Percentiles rank a stretch among this genome's conserved stretches.
These are phyloP conservation scores for Drosophila truncata DNA, from an alignment of 1,140 invertebrate genomes.

Conservation along the genomic window DNA sequence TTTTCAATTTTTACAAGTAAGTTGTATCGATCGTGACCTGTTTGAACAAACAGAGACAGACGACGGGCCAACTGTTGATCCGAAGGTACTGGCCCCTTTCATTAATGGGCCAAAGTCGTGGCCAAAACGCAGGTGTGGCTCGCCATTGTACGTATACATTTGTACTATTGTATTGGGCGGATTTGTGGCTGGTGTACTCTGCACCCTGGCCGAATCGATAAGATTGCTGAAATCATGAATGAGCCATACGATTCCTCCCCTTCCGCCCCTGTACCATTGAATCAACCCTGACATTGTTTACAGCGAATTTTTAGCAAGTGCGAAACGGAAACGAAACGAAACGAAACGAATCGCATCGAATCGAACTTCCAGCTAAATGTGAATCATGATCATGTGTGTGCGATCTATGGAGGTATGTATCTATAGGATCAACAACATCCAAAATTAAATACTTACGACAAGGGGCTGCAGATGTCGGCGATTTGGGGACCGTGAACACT, in stretches of 20 bases:
- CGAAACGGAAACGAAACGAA: constrained; percentile 62
- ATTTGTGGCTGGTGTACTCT: constrained; percentile 58
- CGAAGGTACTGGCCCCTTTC: constrained; percentile 54
- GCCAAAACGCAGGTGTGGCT: constrained; percentile 48
- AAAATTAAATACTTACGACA: constrained; percentile 76
- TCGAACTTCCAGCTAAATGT: constrained; percentile 59
- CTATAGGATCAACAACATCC: constrained; percentile 12
- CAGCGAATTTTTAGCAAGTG: constrained; percentile 52
- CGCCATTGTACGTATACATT: constrained; percentile 1
- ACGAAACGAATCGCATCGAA: constrained; percentile 4
- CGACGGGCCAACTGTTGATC: constrained; percentile 29
- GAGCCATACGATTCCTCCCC: constrained; percentile 29
- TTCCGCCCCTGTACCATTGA: background rate
- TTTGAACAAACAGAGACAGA: constrained; percentile 29
- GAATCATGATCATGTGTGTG: constrained; percentile 56
- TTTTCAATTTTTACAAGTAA: background rate
- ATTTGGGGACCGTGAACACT: constrained; percentile 85
- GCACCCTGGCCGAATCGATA: constrained; percentile 54
- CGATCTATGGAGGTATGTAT: constrained; percentile 36
- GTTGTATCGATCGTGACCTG: constrained; percentile 13
- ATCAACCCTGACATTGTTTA: constrained; percentile 74
- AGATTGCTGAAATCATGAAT: constrained; percentile 78
- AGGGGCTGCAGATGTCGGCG: constrained; percentile 81
- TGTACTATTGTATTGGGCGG: constrained; percentile 16
- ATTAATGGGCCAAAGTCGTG: constrained; percentile 57